Evolutionary conservation across 2,113 vertebrate species (phyloP).

Genomic region (Prinia subflava): DNA sequence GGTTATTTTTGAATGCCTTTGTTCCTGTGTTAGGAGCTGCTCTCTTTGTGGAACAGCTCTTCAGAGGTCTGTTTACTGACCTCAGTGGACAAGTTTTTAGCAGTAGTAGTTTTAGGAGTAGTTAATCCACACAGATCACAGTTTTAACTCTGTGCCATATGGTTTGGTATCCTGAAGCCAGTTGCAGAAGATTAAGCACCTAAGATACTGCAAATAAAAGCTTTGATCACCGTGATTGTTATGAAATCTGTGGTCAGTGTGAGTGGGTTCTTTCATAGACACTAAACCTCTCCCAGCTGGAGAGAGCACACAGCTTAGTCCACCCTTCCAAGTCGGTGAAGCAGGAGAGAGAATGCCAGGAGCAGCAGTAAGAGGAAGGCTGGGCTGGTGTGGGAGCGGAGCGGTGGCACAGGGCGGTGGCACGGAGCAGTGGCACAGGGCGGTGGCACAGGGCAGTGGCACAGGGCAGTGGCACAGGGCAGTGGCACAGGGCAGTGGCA

Average conservation of each 20-base stretch:
- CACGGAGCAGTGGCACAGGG: too few species aligned
- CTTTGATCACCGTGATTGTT: neutral
- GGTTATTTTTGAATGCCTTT: slow-evolving; percentile 32
- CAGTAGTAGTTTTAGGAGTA: neutral
- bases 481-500: too few species aligned
- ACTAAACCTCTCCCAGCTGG: neutral
- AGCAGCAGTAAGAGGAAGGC: neutral
- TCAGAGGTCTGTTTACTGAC: neutral
- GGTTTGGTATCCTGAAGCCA: neutral
- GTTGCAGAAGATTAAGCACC: neutral
- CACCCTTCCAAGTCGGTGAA: neutral
- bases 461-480: too few species aligned
- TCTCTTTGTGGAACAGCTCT: neutral
- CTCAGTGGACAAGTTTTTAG: neutral
- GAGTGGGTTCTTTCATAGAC: neutral
- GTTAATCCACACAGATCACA: neutral
- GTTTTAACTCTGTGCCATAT: neutral
- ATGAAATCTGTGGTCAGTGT: neutral
- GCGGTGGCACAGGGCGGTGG: too few species aligned
- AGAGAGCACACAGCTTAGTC: fast-evolving
- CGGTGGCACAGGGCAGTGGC: too few species aligned
- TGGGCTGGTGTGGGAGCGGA: neutral
- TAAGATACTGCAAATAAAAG: neutral
- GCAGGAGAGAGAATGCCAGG: neutral
- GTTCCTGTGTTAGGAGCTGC: neutral